Percentiles rank a stretch among this genome's conserved stretches.
These are phyloP conservation scores for Odontothrips loti DNA, from an alignment of 2,888 invertebrate species.

Conservation along the genomic window DNA sequence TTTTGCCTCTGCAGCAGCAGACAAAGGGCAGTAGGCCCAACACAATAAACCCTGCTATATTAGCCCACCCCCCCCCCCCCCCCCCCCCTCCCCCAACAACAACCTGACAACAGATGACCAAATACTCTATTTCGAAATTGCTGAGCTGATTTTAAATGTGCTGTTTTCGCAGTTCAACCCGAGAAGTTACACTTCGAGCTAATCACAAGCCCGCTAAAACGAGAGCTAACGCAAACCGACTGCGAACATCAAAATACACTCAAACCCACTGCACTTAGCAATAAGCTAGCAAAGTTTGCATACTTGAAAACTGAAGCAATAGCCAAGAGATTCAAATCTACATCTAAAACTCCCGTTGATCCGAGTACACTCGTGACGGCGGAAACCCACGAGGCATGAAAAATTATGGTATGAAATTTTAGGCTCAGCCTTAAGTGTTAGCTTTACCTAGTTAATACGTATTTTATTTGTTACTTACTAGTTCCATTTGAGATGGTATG, in stretches of 20 bases:
- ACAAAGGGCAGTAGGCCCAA: conserved; percentile 1
- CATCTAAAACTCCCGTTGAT: not conserved
- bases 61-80: no score
- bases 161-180: conserved; percentile 1
- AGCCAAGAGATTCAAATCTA: not conserved
- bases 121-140: conserved; percentile 1
- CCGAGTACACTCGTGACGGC: not conserved
- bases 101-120: not conserved
- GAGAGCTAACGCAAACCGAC: not conserved
- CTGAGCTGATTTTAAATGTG: not conserved
- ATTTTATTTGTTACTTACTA: no score
- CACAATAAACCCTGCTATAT: not conserved
- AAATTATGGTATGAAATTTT: conserved; percentile 1
- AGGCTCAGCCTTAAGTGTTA: conserved; percentile 1
- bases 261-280: conserved; percentile 1
- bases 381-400: not conserved
- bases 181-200: conserved; percentile 1
- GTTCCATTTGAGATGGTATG: no score
- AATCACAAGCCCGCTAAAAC: not conserved
- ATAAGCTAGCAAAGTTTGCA: not conserved
- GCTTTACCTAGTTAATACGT: not conserved
- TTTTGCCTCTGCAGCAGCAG: not conserved
- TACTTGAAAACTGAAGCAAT: conserved; percentile 1
- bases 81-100: no score
- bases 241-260: conserved; percentile 1